A percentile compares a stretch with the other conserved stretches of the same genome.
phyloP scores from a whole-genome alignment of 2,888 invertebrate genomes.

The Steinernema scapterisci region DNA sequence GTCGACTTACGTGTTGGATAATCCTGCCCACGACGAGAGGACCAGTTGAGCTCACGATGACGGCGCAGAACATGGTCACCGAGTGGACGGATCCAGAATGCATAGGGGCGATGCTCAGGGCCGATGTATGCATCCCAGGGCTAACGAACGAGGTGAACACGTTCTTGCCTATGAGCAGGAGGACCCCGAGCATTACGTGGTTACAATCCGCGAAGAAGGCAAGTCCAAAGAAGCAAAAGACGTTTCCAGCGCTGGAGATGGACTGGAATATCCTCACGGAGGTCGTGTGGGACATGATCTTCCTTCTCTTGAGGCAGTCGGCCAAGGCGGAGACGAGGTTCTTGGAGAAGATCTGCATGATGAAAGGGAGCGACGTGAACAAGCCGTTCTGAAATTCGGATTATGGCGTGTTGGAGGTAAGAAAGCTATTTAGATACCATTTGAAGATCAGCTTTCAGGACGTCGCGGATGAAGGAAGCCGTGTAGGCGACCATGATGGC shows the following conservation, averaged over 20 bases:
- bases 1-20: slow-evolving; percentile 25
- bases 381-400: slow-evolving; percentile 50
- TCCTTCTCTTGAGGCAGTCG: slow-evolving; percentile 42
- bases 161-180: slow-evolving; percentile 1
- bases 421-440: not conserved
- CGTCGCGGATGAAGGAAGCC: slow-evolving; percentile 16
- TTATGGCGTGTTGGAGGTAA: not conserved
- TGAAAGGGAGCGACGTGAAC: slow-evolving; percentile 48
- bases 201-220: slow-evolving; percentile 12
- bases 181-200: slow-evolving; percentile 15
- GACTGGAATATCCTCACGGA: slow-evolving; percentile 3
- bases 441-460: not conserved
- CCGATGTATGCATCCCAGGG: slow-evolving; percentile 47
- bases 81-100: slow-evolving; percentile 38
- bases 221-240: not conserved
- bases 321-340: slow-evolving; percentile 42
- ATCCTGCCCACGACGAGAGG: slow-evolving; percentile 39
- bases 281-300: slow-evolving; percentile 17
- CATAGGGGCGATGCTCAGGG: slow-evolving; percentile 43
- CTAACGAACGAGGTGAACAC: slow-evolving; percentile 36
- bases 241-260: not conserved
- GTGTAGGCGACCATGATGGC: slow-evolving; percentile 17
- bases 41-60: slow-evolving; percentile 37
- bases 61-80: not conserved
- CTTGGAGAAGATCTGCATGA: slow-evolving; percentile 48